phyloP scores from a whole-genome alignment of 2,113 vertebrate genomes.

The Progne subis region DNA sequence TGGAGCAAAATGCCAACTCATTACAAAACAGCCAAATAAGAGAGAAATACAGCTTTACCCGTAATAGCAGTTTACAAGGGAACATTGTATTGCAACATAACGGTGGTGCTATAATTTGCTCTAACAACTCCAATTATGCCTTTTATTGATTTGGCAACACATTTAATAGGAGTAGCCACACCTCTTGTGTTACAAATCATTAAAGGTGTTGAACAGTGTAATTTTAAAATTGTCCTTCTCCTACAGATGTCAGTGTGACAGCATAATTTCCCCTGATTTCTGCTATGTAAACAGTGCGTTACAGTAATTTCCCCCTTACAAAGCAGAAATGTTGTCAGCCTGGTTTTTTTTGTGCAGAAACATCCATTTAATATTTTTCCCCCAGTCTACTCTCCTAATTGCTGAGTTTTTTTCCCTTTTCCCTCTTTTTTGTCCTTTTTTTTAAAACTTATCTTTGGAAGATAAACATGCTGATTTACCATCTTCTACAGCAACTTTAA shows the following conservation, averaged over 20 bases:
- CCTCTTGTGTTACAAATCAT: constrained; percentile 97
- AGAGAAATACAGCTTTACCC: constrained; percentile 87
- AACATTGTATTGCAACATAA: constrained; percentile 97
- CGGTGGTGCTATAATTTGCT: constrained; percentile 98
- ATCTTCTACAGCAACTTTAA: constrained; percentile 71
- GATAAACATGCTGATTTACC: constrained; percentile 39
- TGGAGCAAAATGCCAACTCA: constrained; percentile 92
- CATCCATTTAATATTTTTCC: constrained; percentile 69
- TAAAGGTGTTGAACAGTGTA: constrained; percentile 98
- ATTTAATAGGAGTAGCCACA: constrained; percentile 98
- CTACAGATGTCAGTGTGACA: constrained; percentile 95
- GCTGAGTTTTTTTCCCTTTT: background rate
- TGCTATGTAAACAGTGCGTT: constrained; percentile 91
- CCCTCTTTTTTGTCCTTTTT: background rate
- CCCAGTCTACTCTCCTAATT: constrained; percentile 82
- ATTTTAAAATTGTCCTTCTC: constrained; percentile 94
- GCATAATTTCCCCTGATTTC: constrained; percentile 93
- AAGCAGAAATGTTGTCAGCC: constrained; percentile 71
- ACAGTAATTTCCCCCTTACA: constrained; percentile 87
- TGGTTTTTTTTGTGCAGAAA: constrained; percentile 63
- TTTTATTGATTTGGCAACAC: constrained; percentile 99
- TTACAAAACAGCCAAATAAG: constrained; percentile 87
- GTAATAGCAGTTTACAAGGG: constrained; percentile 98
- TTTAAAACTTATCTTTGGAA: constrained; percentile 1
- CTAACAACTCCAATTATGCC: constrained; percentile 99